Evolutionary conservation across 2,113 vertebrate genomes (phyloP).

Genomic region (Psilopsiagon aurifrons): DNA sequence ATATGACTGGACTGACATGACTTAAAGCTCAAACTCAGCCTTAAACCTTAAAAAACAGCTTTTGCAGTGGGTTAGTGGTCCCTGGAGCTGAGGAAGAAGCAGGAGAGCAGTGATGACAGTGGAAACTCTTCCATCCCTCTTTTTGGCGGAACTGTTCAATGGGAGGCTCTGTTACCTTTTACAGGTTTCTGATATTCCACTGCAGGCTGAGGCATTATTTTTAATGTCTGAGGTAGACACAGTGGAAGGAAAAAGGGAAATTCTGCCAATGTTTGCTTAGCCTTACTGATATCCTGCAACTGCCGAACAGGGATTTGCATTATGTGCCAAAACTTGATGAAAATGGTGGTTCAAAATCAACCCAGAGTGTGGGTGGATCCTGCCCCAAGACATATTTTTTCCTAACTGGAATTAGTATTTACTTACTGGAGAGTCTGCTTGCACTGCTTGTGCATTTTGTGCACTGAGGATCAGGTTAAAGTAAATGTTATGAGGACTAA

Average conservation of each 20-base stretch:
- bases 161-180: neutral
- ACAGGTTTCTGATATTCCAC: neutral
- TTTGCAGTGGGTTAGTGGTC: neutral
- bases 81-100: neutral
- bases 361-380: constrained; percentile 17
- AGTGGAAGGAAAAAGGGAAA: neutral
- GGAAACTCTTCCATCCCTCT: neutral
- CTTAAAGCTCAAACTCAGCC: neutral
- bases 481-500: neutral
- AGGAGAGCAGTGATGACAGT: neutral
- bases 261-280: constrained; percentile 47
- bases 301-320: neutral
- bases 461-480: neutral
- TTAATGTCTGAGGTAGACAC: neutral
- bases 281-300: constrained; percentile 36
- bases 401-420: neutral
- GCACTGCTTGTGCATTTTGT: neutral
- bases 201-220: neutral
- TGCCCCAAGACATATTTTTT: neutral
- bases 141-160: accelerated
- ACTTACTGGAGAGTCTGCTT: neutral
- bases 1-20: accelerated
- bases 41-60: neutral
- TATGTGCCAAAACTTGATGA: neutral
- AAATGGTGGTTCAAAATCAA: constrained; percentile 13